Percentiles rank a stretch among this genome's conserved stretches.
Conservation (phyloP, 2,888 invertebrate species). For the Limnephilus lunatus region DNA sequence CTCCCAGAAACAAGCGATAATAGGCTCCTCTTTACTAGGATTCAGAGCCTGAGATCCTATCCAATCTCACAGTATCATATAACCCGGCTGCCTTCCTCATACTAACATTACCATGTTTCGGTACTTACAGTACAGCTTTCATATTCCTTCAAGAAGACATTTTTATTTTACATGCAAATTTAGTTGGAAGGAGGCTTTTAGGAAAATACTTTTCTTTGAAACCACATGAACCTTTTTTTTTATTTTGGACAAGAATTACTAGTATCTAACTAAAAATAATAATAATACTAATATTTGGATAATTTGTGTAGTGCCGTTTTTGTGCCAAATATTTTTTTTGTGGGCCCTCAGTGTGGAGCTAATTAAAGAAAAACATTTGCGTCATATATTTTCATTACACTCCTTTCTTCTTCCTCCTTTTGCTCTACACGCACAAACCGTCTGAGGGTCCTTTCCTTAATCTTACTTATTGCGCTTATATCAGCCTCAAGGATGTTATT, state of each 20-base stretch:
- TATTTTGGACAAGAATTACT: background rate
- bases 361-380: no score
- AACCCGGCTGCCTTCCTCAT: background rate
- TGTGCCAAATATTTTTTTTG: no score
- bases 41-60: slow-evolving; percentile 59
- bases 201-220: background rate
- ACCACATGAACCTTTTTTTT: background rate
- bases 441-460: no score
- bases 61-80: slow-evolving; percentile 54
- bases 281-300: no score
- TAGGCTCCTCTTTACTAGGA: slow-evolving; percentile 53
- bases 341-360: no score
- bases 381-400: no score
- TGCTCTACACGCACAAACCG: no score
- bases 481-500: no score
- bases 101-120: background rate
- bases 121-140: background rate
- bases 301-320: no score
- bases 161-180: background rate
- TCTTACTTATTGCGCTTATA: no score
- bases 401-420: no score
- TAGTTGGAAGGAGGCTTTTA: background rate
- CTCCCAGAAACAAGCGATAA: slow-evolving; percentile 58
- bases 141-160: background rate
- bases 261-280: no score